Evolutionary conservation across 2,888 invertebrate genomes (phyloP).

Genomic region (Amphiduros pacificus): DNA sequence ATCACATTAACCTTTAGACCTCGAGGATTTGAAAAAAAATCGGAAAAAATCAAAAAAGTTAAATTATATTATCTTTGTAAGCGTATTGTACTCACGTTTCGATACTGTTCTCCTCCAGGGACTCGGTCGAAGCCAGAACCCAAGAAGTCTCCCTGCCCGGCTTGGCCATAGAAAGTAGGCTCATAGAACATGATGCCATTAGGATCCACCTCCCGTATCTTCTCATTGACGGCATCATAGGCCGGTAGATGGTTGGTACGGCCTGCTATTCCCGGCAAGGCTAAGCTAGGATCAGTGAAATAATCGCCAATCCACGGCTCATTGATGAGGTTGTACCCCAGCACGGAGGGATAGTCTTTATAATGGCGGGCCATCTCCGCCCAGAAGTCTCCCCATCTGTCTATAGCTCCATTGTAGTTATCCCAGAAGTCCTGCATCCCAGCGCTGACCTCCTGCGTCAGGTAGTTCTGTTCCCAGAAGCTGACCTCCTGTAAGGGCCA

Average conservation of each 20-base stretch:
- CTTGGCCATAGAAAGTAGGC: conserved; percentile 37
- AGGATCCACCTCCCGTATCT: conserved; percentile 32
- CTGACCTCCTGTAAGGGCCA: conserved; percentile 32
- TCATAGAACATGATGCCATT: conserved; percentile 39
- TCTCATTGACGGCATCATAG: conserved; percentile 32
- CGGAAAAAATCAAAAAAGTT: no score
- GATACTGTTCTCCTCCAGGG: conserved; percentile 33
- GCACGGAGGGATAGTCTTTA: conserved; percentile 25
- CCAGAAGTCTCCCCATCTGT: conserved; percentile 36
- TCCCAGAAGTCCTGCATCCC: conserved; percentile 39
- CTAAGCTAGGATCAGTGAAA: conserved; percentile 15
- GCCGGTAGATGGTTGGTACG: conserved; percentile 32
- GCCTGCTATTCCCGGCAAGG: conserved; percentile 38
- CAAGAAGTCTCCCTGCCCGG: conserved; percentile 18
- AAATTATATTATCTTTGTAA: no score
- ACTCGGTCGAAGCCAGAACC: conserved; percentile 36
- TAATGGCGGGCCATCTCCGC: conserved; percentile 30
- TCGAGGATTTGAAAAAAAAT: no score
- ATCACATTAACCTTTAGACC: no score
- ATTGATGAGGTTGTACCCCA: conserved; percentile 42
- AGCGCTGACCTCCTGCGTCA: conserved; percentile 34
- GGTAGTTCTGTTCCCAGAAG: conserved; percentile 32
- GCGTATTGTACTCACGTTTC: conserved; percentile 6
- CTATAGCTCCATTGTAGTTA: conserved; percentile 30
- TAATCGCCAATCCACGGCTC: conserved; percentile 30